These are phyloP conservation scores for Aphrocallistes beatrix DNA, from an alignment of 37 sponge, comb jelly and placozoan genomes.

Conservation along the genomic window DNA sequence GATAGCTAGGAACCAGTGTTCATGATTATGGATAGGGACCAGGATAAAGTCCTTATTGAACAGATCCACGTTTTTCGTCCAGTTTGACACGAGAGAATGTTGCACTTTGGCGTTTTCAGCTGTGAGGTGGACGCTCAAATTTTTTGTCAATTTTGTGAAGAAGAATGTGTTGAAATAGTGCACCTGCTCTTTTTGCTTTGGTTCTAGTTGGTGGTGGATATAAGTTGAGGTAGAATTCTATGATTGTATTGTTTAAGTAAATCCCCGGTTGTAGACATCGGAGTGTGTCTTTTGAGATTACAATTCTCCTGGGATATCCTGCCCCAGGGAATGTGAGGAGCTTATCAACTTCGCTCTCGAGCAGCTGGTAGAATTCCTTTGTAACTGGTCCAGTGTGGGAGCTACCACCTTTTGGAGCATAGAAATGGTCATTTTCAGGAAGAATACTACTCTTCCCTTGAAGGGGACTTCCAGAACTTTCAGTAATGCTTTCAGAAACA, in stretches of 20 bases:
- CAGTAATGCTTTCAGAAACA: too few relatives aligned
- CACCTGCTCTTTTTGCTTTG: background rate
- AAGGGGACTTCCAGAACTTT: too few relatives aligned
- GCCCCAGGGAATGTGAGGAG: background rate
- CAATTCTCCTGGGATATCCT: background rate
- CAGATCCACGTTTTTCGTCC: slow-evolving; percentile 73
- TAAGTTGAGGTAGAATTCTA: slow-evolving; percentile 1
- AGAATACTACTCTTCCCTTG: too few relatives aligned
- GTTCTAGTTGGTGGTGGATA: background rate
- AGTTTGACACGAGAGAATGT: slow-evolving; percentile 57
- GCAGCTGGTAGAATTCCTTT: background rate
- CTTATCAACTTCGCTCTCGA: background rate
- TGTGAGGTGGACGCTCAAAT: background rate
- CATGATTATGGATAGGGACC: slow-evolving; percentile 43
- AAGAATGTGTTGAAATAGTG: slow-evolving; percentile 10
- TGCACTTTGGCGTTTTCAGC: background rate
- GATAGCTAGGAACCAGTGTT: slow-evolving; percentile 74
- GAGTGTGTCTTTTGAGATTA: background rate
- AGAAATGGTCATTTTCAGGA: too few relatives aligned
- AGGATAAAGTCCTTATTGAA: slow-evolving; percentile 59
- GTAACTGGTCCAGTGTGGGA: too few relatives aligned
- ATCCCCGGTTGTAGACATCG: background rate
- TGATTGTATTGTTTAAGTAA: background rate
- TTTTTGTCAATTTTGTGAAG: background rate
- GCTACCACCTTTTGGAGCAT: too few relatives aligned